A percentile compares a stretch with the other conserved stretches of the same genome.
Conservation (phyloP, 2,113 vertebrate species). For the Brachypteracias leptosomus region DNA sequence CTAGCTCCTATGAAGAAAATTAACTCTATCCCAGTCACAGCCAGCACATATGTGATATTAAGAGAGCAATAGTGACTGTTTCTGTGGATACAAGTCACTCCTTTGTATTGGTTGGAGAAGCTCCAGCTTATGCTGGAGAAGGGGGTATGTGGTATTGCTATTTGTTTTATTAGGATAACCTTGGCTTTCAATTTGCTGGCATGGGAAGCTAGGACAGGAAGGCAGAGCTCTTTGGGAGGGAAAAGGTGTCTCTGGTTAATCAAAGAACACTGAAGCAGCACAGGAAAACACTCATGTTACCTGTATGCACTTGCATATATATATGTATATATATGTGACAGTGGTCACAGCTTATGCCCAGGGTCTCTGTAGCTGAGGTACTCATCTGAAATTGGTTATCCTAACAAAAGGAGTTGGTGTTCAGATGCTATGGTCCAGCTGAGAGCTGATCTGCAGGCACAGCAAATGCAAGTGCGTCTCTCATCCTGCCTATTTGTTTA, state of each 20-base stretch:
- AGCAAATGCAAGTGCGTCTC: accelerated
- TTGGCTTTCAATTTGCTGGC: neutral
- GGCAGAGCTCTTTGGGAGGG: slow-evolving; percentile 3
- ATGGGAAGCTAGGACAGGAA: neutral
- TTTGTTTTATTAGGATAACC: neutral
- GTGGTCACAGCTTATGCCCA: neutral
- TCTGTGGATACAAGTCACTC: neutral
- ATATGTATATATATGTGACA: neutral
- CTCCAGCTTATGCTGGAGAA: neutral
- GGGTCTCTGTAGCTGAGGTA: slow-evolving; percentile 5
- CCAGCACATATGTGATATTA: neutral
- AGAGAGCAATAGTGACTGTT: neutral
- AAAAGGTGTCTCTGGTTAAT: slow-evolving; percentile 30
- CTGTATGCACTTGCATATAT: neutral
- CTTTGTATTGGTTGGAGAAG: neutral
- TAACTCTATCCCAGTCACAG: neutral
- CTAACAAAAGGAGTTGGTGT: neutral
- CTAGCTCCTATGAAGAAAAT: neutral
- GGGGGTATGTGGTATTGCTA: accelerated
- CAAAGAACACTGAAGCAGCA: slow-evolving; percentile 35
- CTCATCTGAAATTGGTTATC: neutral
- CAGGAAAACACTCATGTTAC: neutral
- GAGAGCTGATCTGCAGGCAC: neutral
- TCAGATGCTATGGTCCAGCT: neutral
- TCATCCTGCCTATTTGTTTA: neutral